Base-by-base conservation (phyloP, 1,140 invertebrate species). In the Stenopsyche tienmushanensis region DNA sequence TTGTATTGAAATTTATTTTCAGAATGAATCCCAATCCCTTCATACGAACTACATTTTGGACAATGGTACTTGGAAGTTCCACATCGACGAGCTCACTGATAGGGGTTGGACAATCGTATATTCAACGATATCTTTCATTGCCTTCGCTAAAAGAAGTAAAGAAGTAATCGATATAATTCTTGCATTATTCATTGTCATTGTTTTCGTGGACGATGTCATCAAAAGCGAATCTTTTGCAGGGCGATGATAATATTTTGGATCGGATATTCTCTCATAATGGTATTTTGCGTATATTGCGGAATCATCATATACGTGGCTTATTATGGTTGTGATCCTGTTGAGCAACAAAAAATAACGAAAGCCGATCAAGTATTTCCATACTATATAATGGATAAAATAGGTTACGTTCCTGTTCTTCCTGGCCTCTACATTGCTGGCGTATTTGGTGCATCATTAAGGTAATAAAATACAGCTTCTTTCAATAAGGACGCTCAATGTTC, bases 261-360 rank as follows among this genome's bases (percentile, higher is more conserved):
- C 21, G 85, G 87, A 44, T 73, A 80, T 63, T 49, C 77, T 1
- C 34, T 74, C 15, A 57, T 85, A 13, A 78, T 83, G 65, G 72
- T 73, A 1, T 69, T 82, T 1, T 83, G 83, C 53, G 84, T 80
- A 26, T 90, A 84, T 73, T 82, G 82, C 23, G 89, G 90, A 52
- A 74, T 92, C 54, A 77, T 90, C 1, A 85, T 90, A 50, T 91
- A 88, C 71, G 88, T 88, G 1, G 85, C 84, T 62, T 91, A 91
- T 72, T 79, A 84, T 55, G 80, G 84, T 62, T 91, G 90, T 74
- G 89, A 92, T 82, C 89, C 89, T 7, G 73, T 90, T 10, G 82
- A 80, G 7, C 82, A 82, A 21, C 80, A 85, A 75, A 83, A 84
- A 77, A 62, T 15, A 5, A 20, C 23, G 9, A 80, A 81, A 2